Conservation (phyloP, 2,113 vertebrate genomes). For the Pogona vitticeps region DNA sequence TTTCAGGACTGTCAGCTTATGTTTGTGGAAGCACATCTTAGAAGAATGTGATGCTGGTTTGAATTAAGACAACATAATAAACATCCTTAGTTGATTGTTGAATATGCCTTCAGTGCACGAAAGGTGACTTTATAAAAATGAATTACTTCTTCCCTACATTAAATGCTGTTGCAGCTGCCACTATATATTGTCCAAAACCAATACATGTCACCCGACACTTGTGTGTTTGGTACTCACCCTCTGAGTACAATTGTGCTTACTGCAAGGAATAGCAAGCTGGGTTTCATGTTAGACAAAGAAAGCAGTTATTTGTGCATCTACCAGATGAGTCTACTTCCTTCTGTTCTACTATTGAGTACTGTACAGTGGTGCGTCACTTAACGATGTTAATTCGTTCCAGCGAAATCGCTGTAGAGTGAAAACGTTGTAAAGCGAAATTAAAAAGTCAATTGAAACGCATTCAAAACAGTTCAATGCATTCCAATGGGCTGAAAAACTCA, state of each 20-base stretch:
- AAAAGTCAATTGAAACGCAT: too few relatives aligned
- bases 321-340: neutral
- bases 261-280: neutral
- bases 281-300: neutral
- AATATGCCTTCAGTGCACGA: neutral
- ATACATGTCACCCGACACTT: neutral
- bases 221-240: neutral
- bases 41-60: neutral
- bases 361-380: too few relatives aligned
- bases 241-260: neutral
- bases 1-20: neutral
- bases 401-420: too few relatives aligned
- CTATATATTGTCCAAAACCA: neutral
- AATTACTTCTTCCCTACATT: neutral
- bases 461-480: too few relatives aligned
- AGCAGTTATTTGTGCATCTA: neutral
- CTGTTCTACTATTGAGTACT: neutral
- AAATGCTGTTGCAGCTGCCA: neutral
- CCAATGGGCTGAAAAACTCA: too few relatives aligned
- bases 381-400: too few relatives aligned
- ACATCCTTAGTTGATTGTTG: neutral
- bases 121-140: neutral
- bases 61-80: neutral
- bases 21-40: neutral
- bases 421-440: too few relatives aligned